Conservation (phyloP, 92 coral and sea anemone genomes). For the Meandrina meandrites region DNA sequence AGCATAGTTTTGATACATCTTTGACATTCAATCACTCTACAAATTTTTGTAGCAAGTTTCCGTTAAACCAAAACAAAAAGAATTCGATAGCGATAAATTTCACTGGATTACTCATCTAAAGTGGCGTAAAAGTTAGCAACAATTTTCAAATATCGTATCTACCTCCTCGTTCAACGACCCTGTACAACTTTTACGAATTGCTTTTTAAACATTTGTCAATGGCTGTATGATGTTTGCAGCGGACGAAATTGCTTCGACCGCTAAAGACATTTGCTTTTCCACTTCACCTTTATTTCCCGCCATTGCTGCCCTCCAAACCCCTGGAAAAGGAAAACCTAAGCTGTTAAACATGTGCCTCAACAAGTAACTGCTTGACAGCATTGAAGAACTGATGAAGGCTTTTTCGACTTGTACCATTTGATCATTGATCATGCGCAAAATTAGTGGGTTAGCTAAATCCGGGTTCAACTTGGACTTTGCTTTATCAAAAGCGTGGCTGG, state of each 20-base stretch:
- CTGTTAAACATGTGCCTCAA: slow-evolving; percentile 9
- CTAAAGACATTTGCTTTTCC: slow-evolving; percentile 54
- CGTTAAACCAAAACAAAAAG: too few species aligned
- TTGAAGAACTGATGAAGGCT: slow-evolving; percentile 54
- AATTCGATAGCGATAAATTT: too few species aligned
- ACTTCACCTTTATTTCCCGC: slow-evolving; percentile 30
- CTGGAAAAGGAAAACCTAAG: slow-evolving; percentile 8
- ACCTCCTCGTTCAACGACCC: background rate
- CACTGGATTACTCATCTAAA: too few species aligned
- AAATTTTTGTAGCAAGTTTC: too few species aligned
- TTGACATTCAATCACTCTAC: too few species aligned
- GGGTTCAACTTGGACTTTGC: slow-evolving; percentile 44
- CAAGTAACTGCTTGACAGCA: background rate
- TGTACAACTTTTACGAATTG: too few species aligned
- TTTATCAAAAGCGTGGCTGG: slow-evolving; percentile 54
- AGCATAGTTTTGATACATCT: too few species aligned
- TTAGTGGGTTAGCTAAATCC: slow-evolving; percentile 45
- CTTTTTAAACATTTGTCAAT: background rate
- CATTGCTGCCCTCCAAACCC: background rate
- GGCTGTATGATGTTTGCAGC: slow-evolving; percentile 65
- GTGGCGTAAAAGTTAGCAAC: background rate
- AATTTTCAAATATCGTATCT: background rate
- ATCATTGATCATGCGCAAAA: slow-evolving; percentile 77
- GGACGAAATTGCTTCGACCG: slow-evolving; percentile 51
- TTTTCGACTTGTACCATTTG: slow-evolving; percentile 82